Evolutionary conservation across 2,797 vertebrate genomes (phyloP).

Genomic region (Pseudomugil gertrudae): DNA sequence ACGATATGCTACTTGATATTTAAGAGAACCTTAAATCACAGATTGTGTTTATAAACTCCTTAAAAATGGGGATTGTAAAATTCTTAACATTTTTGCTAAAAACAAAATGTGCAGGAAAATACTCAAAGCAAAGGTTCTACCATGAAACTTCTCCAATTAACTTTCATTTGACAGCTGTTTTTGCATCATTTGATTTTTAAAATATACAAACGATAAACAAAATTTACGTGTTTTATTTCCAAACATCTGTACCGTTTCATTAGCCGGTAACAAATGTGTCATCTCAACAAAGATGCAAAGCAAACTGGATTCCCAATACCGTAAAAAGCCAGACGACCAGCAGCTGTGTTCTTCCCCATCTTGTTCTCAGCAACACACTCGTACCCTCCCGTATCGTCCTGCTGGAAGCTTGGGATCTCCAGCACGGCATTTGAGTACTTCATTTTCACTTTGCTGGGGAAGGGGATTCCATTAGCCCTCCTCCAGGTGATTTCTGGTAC

Average conservation of each 20-base stretch:
- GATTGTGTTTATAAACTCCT: no score
- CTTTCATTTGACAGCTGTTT: background rate
- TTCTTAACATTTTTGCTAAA: no score
- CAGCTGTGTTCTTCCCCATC: conserved; percentile 90
- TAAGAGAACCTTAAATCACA: no score
- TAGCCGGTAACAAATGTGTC: background rate
- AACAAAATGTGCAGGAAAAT: no score
- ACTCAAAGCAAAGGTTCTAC: background rate
- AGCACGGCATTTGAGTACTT: conserved; percentile 91
- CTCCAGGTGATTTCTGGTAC: conserved; percentile 92
- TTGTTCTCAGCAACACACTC: conserved; percentile 95
- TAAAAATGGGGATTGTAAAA: no score
- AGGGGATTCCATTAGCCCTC: conserved; percentile 82
- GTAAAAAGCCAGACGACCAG: conserved; percentile 91
- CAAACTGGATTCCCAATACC: conserved; percentile 73
- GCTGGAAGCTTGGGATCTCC: conserved; percentile 95
- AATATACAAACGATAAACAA: background rate
- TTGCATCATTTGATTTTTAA: background rate
- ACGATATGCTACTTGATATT: no score
- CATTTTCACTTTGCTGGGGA: conserved; percentile 89
- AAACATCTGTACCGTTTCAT: background rate
- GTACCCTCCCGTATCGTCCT: conserved; percentile 92
- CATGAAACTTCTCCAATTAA: no score
- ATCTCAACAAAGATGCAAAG: background rate
- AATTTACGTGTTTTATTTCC: background rate